Evolutionary conservation across 1,140 invertebrate species (phyloP).

Genomic region (Zaprionus africanus): DNA sequence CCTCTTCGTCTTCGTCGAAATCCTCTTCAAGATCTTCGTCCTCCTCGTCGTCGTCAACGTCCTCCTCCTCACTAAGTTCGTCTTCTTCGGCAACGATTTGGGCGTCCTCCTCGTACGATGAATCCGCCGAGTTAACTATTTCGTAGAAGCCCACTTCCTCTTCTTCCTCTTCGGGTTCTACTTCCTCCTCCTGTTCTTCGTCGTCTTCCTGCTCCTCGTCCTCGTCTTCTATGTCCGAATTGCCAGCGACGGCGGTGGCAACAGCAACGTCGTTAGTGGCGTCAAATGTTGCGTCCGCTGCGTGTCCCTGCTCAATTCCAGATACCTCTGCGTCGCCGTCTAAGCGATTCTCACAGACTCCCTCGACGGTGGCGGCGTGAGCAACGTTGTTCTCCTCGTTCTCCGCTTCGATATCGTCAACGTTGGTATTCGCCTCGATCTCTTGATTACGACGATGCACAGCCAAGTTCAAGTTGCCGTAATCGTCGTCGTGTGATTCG

Average conservation of each 20-base stretch:
- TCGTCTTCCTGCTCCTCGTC: constrained; percentile 57
- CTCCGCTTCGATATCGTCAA: background rate
- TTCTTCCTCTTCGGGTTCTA: constrained; percentile 57
- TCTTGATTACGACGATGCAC: constrained; percentile 7
- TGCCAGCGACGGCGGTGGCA: background rate
- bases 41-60: constrained; percentile 70
- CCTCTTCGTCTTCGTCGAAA: constrained; percentile 71
- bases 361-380: background rate
- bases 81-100: constrained; percentile 77
- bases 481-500: constrained; percentile 14
- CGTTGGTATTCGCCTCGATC: constrained; percentile 14
- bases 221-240: constrained; percentile 32
- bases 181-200: constrained; percentile 67
- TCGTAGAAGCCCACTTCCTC: constrained; percentile 74
- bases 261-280: background rate
- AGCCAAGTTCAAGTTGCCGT: constrained; percentile 15
- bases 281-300: constrained; percentile 6
- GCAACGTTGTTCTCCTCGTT: background rate
- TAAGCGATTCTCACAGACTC: background rate
- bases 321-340: background rate
- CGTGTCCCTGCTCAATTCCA: background rate
- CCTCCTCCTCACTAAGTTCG: constrained; percentile 75
- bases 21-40: constrained; percentile 73
- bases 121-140: constrained; percentile 70
- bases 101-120: constrained; percentile 74